These are phyloP conservation scores for Pachycephus smyrnensis DNA, from an alignment of 2,888 invertebrate genomes.

Conservation along the genomic window DNA sequence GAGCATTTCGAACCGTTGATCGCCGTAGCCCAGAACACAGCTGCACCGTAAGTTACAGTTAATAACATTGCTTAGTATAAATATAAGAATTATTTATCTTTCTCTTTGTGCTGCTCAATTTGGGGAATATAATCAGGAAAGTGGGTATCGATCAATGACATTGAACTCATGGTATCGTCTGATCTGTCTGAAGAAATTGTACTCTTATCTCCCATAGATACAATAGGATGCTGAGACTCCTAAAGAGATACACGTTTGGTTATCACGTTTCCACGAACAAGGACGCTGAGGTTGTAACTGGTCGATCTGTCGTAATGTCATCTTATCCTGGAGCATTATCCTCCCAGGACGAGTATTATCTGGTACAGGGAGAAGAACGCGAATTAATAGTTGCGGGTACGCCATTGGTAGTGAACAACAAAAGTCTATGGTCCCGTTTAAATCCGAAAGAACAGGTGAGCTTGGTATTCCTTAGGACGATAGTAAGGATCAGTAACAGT, in stretches of 20 bases:
- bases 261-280: slow-evolving; percentile 73
- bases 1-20: slow-evolving; percentile 67
- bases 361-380: slow-evolving; percentile 69
- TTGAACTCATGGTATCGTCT: neutral
- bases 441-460: slow-evolving; percentile 73
- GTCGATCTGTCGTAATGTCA: slow-evolving; percentile 79
- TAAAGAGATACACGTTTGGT: slow-evolving; percentile 86
- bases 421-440: slow-evolving; percentile 77
- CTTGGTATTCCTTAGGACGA: slow-evolving; percentile 14
- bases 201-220: slow-evolving; percentile 69
- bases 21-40: slow-evolving; percentile 84
- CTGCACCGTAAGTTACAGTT: slow-evolving; percentile 72
- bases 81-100: neutral
- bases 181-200: neutral
- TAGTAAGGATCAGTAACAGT: neutral
- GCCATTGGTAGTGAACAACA: slow-evolving; percentile 80
- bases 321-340: slow-evolving; percentile 87
- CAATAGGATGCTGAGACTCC: slow-evolving; percentile 83
- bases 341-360: slow-evolving; percentile 87
- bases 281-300: slow-evolving; percentile 72
- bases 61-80: neutral
- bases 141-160: neutral
- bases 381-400: slow-evolving; percentile 82
- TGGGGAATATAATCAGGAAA: neutral
- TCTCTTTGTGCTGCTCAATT: neutral